Conservation (phyloP, 2,888 invertebrate species). For the Alloplasta piceator region DNA sequence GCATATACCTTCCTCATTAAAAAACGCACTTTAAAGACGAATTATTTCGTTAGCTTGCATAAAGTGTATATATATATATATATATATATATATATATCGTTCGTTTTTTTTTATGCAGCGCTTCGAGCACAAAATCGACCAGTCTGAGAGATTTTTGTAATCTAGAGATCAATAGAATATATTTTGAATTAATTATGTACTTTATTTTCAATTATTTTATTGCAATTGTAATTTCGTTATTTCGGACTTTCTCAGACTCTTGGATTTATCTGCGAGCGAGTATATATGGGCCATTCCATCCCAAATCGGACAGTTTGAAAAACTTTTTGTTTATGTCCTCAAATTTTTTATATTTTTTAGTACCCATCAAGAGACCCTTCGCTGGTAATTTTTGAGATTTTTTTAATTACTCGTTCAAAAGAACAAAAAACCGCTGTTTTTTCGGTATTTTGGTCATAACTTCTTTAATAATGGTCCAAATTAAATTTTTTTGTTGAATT, state of each 20-base stretch:
- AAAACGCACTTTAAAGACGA: conserved; percentile 65
- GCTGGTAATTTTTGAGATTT: too few species aligned
- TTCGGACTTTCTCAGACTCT: conserved; percentile 43
- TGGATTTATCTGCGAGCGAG: conserved; percentile 37
- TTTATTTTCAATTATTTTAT: not conserved
- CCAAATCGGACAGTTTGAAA: too few species aligned
- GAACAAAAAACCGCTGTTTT: too few species aligned
- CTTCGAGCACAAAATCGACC: conserved; percentile 33
- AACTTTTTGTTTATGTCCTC: too few species aligned
- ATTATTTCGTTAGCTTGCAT: conserved; percentile 63
- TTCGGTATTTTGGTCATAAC: too few species aligned
- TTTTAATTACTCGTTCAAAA: too few species aligned
- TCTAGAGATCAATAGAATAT: conserved; percentile 1
- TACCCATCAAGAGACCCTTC: too few species aligned
- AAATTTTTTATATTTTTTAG: too few species aligned
- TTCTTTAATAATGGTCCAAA: too few species aligned
- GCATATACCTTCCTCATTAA: conserved; percentile 78
- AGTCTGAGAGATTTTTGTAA: conserved; percentile 27
- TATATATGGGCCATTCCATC: too few species aligned
- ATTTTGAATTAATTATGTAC: not conserved
- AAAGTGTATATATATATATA: conserved; percentile 6
- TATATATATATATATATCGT: conserved; percentile 14
- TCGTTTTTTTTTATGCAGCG: conserved; percentile 39
- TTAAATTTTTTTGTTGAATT: too few species aligned
- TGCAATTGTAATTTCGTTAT: conserved; percentile 35